Evolutionary conservation across 2,797 vertebrate genomes (phyloP), one percentile per base, ranked within the genome.

Genomic region (Epinephelus awoara): DNA sequence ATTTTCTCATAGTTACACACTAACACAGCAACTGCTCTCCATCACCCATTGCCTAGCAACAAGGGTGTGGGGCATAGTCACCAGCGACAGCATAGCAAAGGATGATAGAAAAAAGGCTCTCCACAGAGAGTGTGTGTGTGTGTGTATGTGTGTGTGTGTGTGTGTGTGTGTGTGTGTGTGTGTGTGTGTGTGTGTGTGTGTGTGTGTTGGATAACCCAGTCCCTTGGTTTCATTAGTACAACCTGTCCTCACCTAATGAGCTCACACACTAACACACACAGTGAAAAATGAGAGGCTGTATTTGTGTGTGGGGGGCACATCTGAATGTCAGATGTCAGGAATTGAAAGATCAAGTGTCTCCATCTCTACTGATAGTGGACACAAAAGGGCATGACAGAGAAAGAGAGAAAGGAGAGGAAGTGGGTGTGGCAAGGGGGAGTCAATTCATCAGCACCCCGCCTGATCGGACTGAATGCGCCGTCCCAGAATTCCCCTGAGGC

Each of bases 21-120:
- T 18, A 49, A 68, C 61, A 34, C 57, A 66, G 55, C 0, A 2
- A 67, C 46, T 73, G 84, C 66, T 83, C 67, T 85, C 66, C 72
- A 87, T 89, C 84, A 6, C 56, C 49, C 42, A 58, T 90, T n/a
- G 79, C 93, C 85, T 92, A 91, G 92, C 90, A 93, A 93, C 92
- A 87, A 83, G 85, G 76, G 54, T 82, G 82, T 72, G 72, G 89
- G 85, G 84, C 63, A 77, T 84, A 66, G 89, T 77, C 85, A 72
- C 66, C 0, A 17, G 79, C 8, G 8, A 83, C 59, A 49, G 55
- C 2, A 46, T 55, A 58, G 69, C 62, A 71, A 77, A 55, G 38
- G 66, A 80, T 71, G 70, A 51, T 2, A 50, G 27, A 54, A 52
- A 49, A 62, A 71, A 77, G 59, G 6, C 66, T 85, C 80, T 19